Base-by-base conservation (phyloP, 2,113 vertebrate genomes). In the Laticauda colubrina region DNA sequence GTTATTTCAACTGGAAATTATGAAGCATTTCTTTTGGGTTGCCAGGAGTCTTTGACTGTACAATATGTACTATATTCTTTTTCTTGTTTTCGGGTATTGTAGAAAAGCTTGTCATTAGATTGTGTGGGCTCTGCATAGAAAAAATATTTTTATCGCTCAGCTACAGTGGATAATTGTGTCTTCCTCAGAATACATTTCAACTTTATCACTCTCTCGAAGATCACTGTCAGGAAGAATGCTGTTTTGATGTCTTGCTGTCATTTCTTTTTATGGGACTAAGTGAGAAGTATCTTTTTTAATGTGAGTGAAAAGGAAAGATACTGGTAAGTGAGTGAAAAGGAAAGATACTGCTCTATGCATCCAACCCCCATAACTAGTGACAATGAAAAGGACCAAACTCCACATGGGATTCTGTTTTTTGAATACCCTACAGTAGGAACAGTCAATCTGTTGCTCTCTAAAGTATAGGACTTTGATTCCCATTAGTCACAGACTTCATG, bases 11-110 rank as follows among this genome's bases (percentile, higher is more conserved):
- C 59, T 64, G 26, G 59, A 64, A 64, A 29, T 12, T 29, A 18
- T 34, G n/a, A n/a, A 29, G 0, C 91, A 54, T 48, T 43, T 59
- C 24, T 4, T 61, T 57, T 64, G 48, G 34, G 93, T 81, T 61
- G 45, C 91, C 93, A 56, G 86, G 12, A 55, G 11, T 3, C 0
- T 90, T 94, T 26, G 18, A 0, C 1, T 43, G 0, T 0, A 0
- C 1, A 43, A 0, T 0, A 0, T 81, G 64, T 9, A 29, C 0
- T 0, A 96, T 57, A 75, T 88, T 56, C 0, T 0, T 6, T 86
- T 92, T 53, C 88, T 88, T 18, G 39, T 91, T 10, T 34, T 1
- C 21, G 0, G 18, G 64, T 88, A 57, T 12, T 90, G 87, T 53
- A n/a, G 87, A 34, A 20, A 89, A 54, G 29, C 51, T 10, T 89